Conservation (phyloP, 2,113 vertebrate genomes). For the Alces alces region DNA sequence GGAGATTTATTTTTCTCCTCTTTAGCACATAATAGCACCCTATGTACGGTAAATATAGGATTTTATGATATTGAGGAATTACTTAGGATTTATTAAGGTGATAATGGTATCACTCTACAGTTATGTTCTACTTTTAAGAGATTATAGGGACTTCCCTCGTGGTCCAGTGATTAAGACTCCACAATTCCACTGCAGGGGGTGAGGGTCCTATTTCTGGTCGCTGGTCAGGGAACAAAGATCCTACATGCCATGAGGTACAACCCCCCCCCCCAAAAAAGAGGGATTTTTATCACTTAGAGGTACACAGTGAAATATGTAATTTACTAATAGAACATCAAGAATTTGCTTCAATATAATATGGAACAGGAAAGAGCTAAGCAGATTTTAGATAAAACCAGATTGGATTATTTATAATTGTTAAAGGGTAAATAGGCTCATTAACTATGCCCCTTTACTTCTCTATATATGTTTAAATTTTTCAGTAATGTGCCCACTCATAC, state of each 20-base stretch:
- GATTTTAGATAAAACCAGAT: background rate
- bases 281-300: background rate
- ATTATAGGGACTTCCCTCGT: background rate
- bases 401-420: background rate
- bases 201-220: background rate
- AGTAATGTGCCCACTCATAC: background rate
- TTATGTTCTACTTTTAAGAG: background rate
- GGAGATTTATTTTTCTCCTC: background rate
- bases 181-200: background rate
- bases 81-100: background rate
- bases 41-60: background rate
- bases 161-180: background rate
- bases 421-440: background rate
- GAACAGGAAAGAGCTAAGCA: background rate
- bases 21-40: background rate
- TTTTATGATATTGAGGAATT: background rate
- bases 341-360: background rate
- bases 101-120: background rate
- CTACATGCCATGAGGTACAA: background rate
- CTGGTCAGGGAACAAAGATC: background rate
- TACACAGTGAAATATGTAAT: background rate
- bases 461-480: background rate
- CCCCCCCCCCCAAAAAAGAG: accelerated
- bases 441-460: background rate
- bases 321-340: background rate